Evolutionary conservation across 2,113 vertebrate species (phyloP).

Genomic region (Corythornis cristatus): DNA sequence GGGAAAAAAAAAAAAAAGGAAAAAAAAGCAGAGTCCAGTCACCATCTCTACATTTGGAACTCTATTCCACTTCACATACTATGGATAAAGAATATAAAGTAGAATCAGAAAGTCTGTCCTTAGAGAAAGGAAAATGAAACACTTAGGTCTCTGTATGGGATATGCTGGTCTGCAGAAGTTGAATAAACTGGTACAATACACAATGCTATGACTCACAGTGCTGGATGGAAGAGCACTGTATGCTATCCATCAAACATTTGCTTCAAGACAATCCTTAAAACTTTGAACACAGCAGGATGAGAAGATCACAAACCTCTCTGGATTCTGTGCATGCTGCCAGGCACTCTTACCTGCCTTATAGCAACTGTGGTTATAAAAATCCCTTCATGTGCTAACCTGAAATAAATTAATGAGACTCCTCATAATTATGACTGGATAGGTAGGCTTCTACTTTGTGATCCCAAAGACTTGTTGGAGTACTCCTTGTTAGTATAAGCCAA

Average conservation of each 20-base stretch:
- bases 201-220: conserved; percentile 68
- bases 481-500: not conserved
- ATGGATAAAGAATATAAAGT: conserved; percentile 44
- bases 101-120: conserved; percentile 51
- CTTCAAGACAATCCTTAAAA: conserved; percentile 59
- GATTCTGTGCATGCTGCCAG: conserved; percentile 13
- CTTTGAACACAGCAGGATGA: conserved; percentile 71
- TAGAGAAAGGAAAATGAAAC: conserved; percentile 51
- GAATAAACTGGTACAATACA: conserved; percentile 65
- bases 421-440: conserved; percentile 1
- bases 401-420: conserved; percentile 43
- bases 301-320: conserved; percentile 47
- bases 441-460: not conserved
- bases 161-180: conserved; percentile 49
- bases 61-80: conserved; percentile 47
- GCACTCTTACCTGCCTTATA: conserved; percentile 42
- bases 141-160: conserved; percentile 59
- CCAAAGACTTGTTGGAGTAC: not conserved
- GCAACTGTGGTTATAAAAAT: conserved; percentile 15
- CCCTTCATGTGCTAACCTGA: not conserved
- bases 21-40: not conserved
- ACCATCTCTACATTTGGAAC: conserved; percentile 44
- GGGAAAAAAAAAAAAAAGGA: not conserved
- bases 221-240: conserved; percentile 39
- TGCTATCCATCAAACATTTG: conserved; percentile 59